These are phyloP conservation scores for Bombus waltoni DNA, from an alignment of 1,140 invertebrate species.

Conservation along the genomic window DNA sequence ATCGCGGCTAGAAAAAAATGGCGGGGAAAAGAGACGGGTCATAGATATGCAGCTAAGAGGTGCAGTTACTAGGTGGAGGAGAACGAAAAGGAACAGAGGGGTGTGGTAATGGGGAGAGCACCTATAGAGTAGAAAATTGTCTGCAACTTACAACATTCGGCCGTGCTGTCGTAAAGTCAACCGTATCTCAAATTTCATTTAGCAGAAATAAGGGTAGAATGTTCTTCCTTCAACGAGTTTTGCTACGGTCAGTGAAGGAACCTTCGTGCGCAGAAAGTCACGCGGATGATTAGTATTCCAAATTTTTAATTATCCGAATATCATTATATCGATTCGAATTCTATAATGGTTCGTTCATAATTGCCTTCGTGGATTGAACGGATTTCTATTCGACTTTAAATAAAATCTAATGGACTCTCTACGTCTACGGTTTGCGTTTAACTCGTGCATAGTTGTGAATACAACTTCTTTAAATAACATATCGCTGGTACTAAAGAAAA, in stretches of 20 bases:
- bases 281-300: neutral
- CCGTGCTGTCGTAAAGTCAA: too few species aligned
- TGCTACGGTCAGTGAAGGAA: too few species aligned
- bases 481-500: too few species aligned
- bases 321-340: too few species aligned
- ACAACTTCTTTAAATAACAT: too few species aligned
- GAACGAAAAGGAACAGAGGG: neutral
- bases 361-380: too few species aligned
- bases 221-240: neutral
- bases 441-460: too few species aligned
- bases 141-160: neutral
- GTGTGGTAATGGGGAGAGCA: neutral
- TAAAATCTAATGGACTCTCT: too few species aligned
- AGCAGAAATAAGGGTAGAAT: neutral
- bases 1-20: neutral
- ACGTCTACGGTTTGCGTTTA: too few species aligned
- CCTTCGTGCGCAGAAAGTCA: too few species aligned
- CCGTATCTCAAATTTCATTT: neutral
- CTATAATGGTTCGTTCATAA: too few species aligned
- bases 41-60: slow-evolving; percentile 32
- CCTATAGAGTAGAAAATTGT: slow-evolving; percentile 30
- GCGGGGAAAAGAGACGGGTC: neutral
- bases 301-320: neutral
- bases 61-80: slow-evolving; percentile 1
- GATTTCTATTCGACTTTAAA: too few species aligned